Percentiles rank a stretch among this genome's conserved stretches.
These are phyloP conservation scores for Oceanodroma tethys DNA, from an alignment of 2,113 vertebrate genomes.

Conservation along the genomic window DNA sequence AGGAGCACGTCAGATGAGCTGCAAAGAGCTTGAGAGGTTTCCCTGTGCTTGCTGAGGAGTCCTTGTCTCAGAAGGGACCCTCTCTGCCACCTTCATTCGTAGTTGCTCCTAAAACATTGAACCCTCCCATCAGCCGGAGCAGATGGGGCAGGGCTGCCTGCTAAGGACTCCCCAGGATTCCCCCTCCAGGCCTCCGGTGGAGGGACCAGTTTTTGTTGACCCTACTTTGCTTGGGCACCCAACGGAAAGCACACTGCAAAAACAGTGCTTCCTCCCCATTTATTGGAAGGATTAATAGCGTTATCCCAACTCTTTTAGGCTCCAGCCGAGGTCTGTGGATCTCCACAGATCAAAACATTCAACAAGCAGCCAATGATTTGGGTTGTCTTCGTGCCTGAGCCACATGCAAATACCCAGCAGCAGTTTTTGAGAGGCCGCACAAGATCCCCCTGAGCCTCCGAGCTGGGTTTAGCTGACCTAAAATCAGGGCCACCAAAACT, in stretches of 20 bases:
- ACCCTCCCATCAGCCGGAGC: not conserved
- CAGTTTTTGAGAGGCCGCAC: not conserved
- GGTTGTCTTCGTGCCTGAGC: not conserved
- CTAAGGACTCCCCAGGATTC: not conserved
- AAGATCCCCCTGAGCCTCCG: not conserved
- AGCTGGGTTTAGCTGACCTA: not conserved
- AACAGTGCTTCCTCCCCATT: not conserved
- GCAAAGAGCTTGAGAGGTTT: not conserved
- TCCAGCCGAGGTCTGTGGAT: not conserved
- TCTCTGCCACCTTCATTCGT: not conserved
- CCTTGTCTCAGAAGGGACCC: not conserved
- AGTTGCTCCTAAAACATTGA: not conserved
- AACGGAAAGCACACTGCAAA: not conserved
- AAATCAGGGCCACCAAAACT: not conserved
- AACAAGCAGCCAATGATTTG: not conserved
- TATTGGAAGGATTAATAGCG: not conserved
- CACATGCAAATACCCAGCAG: not conserved
- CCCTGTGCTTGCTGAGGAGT: not conserved
- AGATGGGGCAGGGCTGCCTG: not conserved
- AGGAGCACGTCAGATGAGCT: not conserved
- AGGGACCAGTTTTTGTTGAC: not conserved
- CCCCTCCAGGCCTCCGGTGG: fast-evolving
- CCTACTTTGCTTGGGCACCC: not conserved
- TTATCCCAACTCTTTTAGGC: not conserved
- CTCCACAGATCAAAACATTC: not conserved